A percentile compares a stretch with the other conserved stretches of the same genome.
Evolutionary conservation across 2,888 invertebrate genomes (phyloP).

Genomic region (Apamea anceps): DNA sequence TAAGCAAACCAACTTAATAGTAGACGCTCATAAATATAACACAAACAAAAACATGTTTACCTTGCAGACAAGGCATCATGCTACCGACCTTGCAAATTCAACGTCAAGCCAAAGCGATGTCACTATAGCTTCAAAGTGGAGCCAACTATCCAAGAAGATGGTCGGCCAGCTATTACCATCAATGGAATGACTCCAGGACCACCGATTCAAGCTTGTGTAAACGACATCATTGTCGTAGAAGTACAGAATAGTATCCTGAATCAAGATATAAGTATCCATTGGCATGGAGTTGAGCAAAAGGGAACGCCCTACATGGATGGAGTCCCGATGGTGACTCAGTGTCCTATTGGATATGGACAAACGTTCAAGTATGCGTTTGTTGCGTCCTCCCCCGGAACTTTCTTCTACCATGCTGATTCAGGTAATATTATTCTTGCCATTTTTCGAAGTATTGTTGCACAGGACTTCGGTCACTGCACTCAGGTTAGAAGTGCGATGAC

Average conservation of each 20-base stretch:
- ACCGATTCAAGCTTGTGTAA: constrained; percentile 92
- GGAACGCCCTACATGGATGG: constrained; percentile 94
- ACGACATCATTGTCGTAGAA: constrained; percentile 93
- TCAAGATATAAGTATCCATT: constrained; percentile 93
- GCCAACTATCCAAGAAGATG: constrained; percentile 78
- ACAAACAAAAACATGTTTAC: constrained; percentile 19
- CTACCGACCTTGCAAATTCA: constrained; percentile 88
- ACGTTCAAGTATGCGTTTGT: constrained; percentile 93
- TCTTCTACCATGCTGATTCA: constrained; percentile 93
- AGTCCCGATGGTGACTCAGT: constrained; percentile 94
- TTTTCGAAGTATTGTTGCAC: background rate
- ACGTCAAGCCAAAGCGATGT: constrained; percentile 86
- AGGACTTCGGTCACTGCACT: background rate
- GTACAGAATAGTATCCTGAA: constrained; percentile 93
- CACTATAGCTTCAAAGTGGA: constrained; percentile 83
- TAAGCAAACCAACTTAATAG: background rate
- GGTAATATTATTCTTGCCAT: constrained; percentile 71
- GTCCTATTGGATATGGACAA: constrained; percentile 92
- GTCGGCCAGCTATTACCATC: constrained; percentile 77
- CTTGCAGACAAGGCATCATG: constrained; percentile 83
- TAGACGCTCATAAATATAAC: background rate
- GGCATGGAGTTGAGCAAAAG: constrained; percentile 92
- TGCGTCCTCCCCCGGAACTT: constrained; percentile 92
- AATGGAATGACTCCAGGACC: constrained; percentile 88
- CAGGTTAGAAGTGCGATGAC: background rate